phyloP scores from a whole-genome alignment of 2,888 invertebrate genomes.

The Tuberolachnus salignus region DNA sequence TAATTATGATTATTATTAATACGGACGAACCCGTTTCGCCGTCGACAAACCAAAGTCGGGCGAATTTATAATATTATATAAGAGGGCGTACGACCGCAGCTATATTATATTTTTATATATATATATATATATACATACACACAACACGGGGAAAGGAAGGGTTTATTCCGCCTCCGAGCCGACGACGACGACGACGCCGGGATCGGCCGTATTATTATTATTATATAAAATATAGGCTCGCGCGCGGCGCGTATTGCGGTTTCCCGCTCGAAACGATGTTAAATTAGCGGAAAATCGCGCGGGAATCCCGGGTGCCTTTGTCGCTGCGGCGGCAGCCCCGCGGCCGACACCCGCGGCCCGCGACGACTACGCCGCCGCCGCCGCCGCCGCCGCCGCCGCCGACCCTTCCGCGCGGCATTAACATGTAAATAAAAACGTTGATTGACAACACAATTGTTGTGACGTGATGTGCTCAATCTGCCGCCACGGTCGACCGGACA shows the following conservation, averaged over 20 bases:
- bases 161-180: no score
- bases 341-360: no score
- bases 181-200: not conserved
- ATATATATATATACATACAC: not conserved
- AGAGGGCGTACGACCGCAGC: slow-evolving; percentile 6
- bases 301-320: slow-evolving; percentile 27
- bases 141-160: not conserved
- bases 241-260: slow-evolving; percentile 18
- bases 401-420: slow-evolving; percentile 14
- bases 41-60: not conserved
- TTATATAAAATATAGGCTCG: not conserved
- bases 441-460: slow-evolving; percentile 54
- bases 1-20: no score
- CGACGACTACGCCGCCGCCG: no score
- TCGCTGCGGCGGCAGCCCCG: no score
- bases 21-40: not conserved
- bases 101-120: no score
- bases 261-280: slow-evolving; percentile 58
- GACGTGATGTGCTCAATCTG: not conserved
- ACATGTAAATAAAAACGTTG: slow-evolving; percentile 55
- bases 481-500: not conserved
- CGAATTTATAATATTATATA: no score
- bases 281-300: slow-evolving; percentile 60
- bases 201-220: not conserved
- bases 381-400: slow-evolving; percentile 34